Percentiles rank a stretch among this genome's conserved stretches.
phyloP scores from a whole-genome alignment of 2,888 invertebrate species.

The Sinhomidia bicolor region DNA sequence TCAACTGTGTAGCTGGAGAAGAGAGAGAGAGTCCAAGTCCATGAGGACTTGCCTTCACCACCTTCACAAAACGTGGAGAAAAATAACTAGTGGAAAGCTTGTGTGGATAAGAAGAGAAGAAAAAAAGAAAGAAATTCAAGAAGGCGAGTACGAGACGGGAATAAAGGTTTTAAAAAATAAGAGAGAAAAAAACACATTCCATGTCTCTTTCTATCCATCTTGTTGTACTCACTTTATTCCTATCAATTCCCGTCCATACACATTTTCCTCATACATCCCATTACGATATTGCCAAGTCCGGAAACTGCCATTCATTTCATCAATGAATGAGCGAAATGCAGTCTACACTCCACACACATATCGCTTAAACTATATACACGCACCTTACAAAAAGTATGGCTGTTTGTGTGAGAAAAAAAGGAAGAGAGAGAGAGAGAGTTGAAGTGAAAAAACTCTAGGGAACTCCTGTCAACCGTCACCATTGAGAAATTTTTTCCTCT shows the following conservation, averaged over 20 bases:
- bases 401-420: neutral
- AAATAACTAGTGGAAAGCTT: neutral
- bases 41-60: constrained; percentile 52
- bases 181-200: constrained; percentile 28
- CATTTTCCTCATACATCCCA: constrained; percentile 41
- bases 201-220: neutral
- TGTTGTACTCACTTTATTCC: neutral
- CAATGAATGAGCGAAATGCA: too few relatives aligned
- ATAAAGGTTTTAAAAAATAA: constrained; percentile 11
- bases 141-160: constrained; percentile 18
- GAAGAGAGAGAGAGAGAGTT: constrained; percentile 40
- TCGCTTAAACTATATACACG: neutral
- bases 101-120: neutral
- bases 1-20: too few relatives aligned
- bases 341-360: too few relatives aligned
- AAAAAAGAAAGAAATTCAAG: constrained; percentile 18
- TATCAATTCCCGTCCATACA: constrained; percentile 41
- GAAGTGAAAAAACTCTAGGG: constrained; percentile 67
- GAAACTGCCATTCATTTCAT: constrained; percentile 65
- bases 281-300: constrained; percentile 67
- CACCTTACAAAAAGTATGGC: neutral
- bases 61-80: neutral
- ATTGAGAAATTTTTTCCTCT: constrained; percentile 10
- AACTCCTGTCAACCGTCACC: constrained; percentile 65
- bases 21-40: constrained; percentile 46